Evolutionary conservation across 2,113 vertebrate genomes (phyloP).

Genomic region (Turdus rufiventris): DNA sequence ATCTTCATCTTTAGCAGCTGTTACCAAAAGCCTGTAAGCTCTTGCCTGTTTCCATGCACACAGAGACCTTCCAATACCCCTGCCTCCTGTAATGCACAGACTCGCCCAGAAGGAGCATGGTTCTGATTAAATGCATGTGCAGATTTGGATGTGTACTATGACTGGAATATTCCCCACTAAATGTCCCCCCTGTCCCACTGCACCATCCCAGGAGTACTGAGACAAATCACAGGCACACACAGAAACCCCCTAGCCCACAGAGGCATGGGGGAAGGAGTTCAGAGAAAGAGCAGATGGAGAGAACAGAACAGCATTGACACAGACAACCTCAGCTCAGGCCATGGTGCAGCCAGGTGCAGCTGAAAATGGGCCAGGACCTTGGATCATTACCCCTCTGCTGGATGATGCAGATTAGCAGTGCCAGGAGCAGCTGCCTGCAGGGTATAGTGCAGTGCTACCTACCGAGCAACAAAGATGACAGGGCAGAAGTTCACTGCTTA

Average conservation of each 20-base stretch:
- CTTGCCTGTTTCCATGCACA: not conserved
- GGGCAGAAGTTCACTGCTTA: not conserved
- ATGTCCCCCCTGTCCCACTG: not conserved
- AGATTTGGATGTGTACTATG: not conserved
- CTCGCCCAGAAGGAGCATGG: not conserved
- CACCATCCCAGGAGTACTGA: not conserved
- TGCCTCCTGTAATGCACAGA: not conserved
- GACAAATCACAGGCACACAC: not conserved
- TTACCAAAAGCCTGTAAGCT: not conserved
- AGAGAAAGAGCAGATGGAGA: not conserved
- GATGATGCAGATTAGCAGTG: not conserved
- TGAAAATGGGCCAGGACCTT: not conserved
- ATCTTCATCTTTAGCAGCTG: not conserved
- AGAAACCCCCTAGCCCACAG: not conserved
- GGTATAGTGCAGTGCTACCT: not conserved
- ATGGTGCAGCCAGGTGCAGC: not conserved
- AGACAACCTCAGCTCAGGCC: not conserved
- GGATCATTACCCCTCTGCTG: not conserved
- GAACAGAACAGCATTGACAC: not conserved
- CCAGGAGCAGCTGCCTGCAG: not conserved
- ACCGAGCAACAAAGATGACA: not conserved
- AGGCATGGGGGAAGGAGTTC: rapidly evolving
- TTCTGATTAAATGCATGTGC: not conserved
- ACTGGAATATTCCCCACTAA: not conserved
- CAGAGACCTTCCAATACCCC: not conserved